Base-by-base conservation (phyloP, 2,797 vertebrate genomes). In the Trachurus trachurus region DNA sequence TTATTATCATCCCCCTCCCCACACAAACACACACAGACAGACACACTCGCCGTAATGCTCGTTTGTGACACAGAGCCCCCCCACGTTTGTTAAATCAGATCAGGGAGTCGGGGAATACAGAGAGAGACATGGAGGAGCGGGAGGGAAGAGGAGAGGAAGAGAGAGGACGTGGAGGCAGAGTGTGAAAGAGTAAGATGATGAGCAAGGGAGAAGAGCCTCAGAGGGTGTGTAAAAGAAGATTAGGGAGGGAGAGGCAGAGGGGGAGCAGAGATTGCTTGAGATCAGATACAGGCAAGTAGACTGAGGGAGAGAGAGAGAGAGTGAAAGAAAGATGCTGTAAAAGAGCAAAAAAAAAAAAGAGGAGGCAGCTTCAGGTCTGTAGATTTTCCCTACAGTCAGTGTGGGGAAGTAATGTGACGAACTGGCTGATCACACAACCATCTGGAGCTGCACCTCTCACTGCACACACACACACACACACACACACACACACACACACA, bases 31-130 rank as follows among this genome's bases (percentile, higher is more conserved):
- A 34, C 31, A 26, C 26, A 26, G 26, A 26, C 31, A 34, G 31
- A 40, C 53, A 69, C 70, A 81, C 85, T 54, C 37, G 16, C 53
- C 45, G 61, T 73, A 57, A 34, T 34, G 31, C 60, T 79, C 11
- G 52, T 74, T 66, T 85, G 76, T 84, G 54, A 80, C 85, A 86
- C 76, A 84, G 57, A 81, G 85, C 1, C 26, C 80, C 80, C 83
- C 84, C 70, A 62, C 64, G 34, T 77, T 6, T 68, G 74, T 80
- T 85, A 89, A 93, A 92, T 92, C 89, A 90, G 85, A 92, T 90
- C 87, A 90, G 90, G 90, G 90, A 92, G 76, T 84, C 71, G 1
- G 88, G 90, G 90, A 90, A 78, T 80, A 81, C 17, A 74, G 58
- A n/a, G 68, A 64, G 68, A 37, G 26, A 26, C 54, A 82, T 67